These are phyloP conservation scores for Beris chalybata DNA, from an alignment of 2,888 invertebrate genomes.

Conservation along the genomic window DNA sequence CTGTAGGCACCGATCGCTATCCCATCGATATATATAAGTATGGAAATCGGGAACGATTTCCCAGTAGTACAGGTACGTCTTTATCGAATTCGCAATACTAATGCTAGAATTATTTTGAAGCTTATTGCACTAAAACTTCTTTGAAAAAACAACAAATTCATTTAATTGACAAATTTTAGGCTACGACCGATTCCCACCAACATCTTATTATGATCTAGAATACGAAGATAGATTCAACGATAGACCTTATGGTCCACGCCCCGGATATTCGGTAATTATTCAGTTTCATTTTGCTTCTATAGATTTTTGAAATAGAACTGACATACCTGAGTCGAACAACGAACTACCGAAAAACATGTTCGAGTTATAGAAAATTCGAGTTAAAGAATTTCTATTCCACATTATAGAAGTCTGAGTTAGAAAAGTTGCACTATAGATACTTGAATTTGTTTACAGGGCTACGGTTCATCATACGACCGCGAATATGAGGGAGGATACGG, in stretches of 20 bases:
- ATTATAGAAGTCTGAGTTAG: slow-evolving; percentile 2
- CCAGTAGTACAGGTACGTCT: slow-evolving; percentile 55
- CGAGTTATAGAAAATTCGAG: background rate
- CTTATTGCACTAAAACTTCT: too few relatives aligned
- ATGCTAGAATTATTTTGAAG: background rate
- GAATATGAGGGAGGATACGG: slow-evolving; percentile 50
- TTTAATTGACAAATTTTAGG: slow-evolving; percentile 42
- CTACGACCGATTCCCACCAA: slow-evolving; percentile 48
- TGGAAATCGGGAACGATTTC: slow-evolving; percentile 60
- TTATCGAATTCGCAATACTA: slow-evolving; percentile 17
- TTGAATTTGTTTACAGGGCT: slow-evolving; percentile 22
- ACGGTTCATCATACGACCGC: slow-evolving; percentile 49
- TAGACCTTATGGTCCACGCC: slow-evolving; percentile 42
- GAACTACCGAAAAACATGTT: background rate
- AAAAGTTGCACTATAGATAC: too few relatives aligned
- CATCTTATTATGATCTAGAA: slow-evolving; percentile 52
- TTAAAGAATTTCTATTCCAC: background rate
- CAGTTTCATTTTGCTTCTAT: background rate
- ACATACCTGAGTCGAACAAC: background rate
- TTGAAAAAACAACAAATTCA: too few relatives aligned
- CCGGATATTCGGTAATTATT: slow-evolving; percentile 30
- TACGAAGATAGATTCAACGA: slow-evolving; percentile 52
- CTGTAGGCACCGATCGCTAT: slow-evolving; percentile 58
- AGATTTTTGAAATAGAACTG: background rate
- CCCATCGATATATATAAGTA: slow-evolving; percentile 57